Conservation (phyloP, 92 coral and sea anemone species). For the Umimayanthus kanabou region DNA sequence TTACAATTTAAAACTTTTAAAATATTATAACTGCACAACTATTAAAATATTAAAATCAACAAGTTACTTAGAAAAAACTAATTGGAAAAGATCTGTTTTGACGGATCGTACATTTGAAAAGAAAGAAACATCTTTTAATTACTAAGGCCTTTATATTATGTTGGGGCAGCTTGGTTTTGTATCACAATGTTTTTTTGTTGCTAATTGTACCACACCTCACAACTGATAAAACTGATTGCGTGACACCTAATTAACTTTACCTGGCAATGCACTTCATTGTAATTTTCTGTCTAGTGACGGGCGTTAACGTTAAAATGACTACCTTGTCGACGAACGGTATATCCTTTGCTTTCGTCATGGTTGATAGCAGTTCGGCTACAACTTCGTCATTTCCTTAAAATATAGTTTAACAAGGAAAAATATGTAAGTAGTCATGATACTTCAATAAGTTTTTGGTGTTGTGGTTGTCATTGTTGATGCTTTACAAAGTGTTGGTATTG, state of each 20-base stretch:
- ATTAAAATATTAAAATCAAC: too few species aligned
- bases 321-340: constrained; percentile 94
- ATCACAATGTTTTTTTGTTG: neutral
- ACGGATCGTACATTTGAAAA: too few species aligned
- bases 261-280: too few species aligned
- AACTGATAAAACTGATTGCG: too few species aligned
- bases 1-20: too few species aligned
- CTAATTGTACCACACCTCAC: neutral
- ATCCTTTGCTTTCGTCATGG: constrained; percentile 87
- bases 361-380: constrained; percentile 70
- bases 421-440: neutral
- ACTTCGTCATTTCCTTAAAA: constrained; percentile 71
- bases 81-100: too few species aligned
- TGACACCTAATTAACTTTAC: neutral
- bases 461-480: neutral
- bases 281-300: neutral
- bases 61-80: too few species aligned
- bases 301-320: neutral
- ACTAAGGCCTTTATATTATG: too few species aligned
- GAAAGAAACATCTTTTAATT: neutral
- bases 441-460: neutral
- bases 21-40: too few species aligned
- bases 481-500: neutral
- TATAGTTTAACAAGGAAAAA: neutral
- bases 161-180: neutral